Percentiles rank a stretch among this genome's conserved stretches.
Conservation (phyloP, 23 tunicate species). For the Phallusia fumigata region DNA sequence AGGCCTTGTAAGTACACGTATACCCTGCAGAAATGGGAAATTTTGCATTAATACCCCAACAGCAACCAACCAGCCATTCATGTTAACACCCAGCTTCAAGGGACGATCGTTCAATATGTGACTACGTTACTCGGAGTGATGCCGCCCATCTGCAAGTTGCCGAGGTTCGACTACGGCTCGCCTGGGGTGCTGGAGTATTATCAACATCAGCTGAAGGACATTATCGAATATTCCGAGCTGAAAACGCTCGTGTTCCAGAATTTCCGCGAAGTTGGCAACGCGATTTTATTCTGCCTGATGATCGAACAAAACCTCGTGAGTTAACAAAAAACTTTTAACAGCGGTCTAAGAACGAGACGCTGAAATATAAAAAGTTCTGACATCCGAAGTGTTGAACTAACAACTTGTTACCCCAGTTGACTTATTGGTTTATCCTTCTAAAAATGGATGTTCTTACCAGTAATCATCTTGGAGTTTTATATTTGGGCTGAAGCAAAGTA, state of each 20-base stretch:
- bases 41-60: not conserved
- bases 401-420: no score
- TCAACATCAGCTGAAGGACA: constrained; percentile 97
- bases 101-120: constrained; percentile 89
- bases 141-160: constrained; percentile 94
- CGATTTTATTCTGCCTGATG: constrained; percentile 94
- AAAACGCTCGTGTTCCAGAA: constrained; percentile 94
- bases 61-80: no score
- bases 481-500: no score
- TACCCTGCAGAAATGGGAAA: no score
- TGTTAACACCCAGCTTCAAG: constrained; percentile 58
- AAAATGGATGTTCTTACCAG: no score
- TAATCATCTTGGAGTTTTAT: no score
- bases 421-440: no score
- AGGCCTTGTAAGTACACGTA: constrained; percentile 43
- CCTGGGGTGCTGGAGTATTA: constrained; percentile 95
- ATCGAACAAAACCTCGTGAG: constrained; percentile 88
- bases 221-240: constrained; percentile 92
- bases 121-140: constrained; percentile 87
- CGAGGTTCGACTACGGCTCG: constrained; percentile 94
- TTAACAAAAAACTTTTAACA: not conserved
- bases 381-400: no score
- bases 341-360: no score
- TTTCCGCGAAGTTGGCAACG: constrained; percentile 99
- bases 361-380: no score